Evolutionary conservation across 2,797 vertebrate species (phyloP), one percentile per base, ranked within the genome.

Genomic region (Pristis pectinata): DNA sequence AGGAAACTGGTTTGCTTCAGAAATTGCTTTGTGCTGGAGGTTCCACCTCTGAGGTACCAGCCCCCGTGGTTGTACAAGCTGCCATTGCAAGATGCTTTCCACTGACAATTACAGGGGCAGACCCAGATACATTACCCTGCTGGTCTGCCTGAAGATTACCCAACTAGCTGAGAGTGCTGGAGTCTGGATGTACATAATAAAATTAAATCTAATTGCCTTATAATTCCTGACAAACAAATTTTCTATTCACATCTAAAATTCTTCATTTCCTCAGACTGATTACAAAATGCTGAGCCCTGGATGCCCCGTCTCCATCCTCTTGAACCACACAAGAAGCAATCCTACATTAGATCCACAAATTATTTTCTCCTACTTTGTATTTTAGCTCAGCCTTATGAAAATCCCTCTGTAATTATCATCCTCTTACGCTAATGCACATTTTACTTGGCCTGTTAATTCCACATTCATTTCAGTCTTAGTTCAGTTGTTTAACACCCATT

Each of bases 171-270:
- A 91, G 17, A 72, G 7, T n/a, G n/a, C 56, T 64, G 34, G 49
- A 82, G 19, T 1, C 41, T 82, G 80, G 19, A 41, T 41, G 27
- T n/a, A 87, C 53, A 27, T 56, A 53, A 34, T 30, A 64, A 37
- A 91, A n/a, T 91, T 64, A 67, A 67, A 67, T 91, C 87, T 41
- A 91, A 91, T 91, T 91, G 24, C 6, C 37, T 91, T 91, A 22
- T 91, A 91, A 91, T 41, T 27, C 61, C n/a, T 24, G 87, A 24
- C 61, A 91, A 91, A 67, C 22, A 27, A n/a, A 67, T 41, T 87
- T 67, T 91, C 64, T 41, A n/a, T 67, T 91, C n/a, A 67, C 87
- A 67, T 41, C n/a, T 41, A 91, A 37, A 64, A 22, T 37, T 64
- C 41, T 11, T 37, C 87, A 91, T 27, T 24, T 7, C 24, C n/a